Evolutionary conservation across 2,888 invertebrate species (phyloP).

Genomic region (Malthinus flaveolus): DNA sequence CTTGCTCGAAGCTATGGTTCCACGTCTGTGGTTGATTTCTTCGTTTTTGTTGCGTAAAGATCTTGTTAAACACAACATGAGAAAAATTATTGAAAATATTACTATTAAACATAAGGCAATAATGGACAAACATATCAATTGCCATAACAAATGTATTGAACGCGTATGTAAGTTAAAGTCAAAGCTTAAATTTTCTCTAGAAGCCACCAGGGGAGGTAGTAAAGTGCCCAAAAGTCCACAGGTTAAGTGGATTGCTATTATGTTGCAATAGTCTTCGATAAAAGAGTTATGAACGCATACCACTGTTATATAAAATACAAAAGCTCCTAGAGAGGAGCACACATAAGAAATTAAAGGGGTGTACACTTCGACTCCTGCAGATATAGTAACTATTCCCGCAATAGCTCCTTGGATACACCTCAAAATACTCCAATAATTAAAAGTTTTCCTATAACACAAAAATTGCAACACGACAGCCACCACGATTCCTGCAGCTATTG

Average conservation of each 20-base stretch:
- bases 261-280: constrained; percentile 52
- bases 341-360: constrained; percentile 41
- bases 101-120: constrained; percentile 10
- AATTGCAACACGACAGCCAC: constrained; percentile 33
- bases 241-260: constrained; percentile 45
- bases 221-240: constrained; percentile 45
- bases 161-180: neutral
- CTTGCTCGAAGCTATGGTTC: constrained; percentile 9
- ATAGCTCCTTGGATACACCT: constrained; percentile 49
- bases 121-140: constrained; percentile 18
- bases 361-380: constrained; percentile 46
- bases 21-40: constrained; percentile 27
- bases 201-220: constrained; percentile 40
- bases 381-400: constrained; percentile 46
- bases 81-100: constrained; percentile 17
- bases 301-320: constrained; percentile 42
- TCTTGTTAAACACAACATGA: constrained; percentile 18
- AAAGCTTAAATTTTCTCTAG: constrained; percentile 17
- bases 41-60: constrained; percentile 32
- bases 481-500: constrained; percentile 28
- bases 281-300: constrained; percentile 41
- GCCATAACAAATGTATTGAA: constrained; percentile 27
- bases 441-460: constrained; percentile 35
- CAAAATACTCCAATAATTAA: constrained; percentile 49
- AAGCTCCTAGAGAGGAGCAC: constrained; percentile 40